Base-by-base conservation (phyloP, 2,113 vertebrate species). In the Rhodinocichla rosea region DNA sequence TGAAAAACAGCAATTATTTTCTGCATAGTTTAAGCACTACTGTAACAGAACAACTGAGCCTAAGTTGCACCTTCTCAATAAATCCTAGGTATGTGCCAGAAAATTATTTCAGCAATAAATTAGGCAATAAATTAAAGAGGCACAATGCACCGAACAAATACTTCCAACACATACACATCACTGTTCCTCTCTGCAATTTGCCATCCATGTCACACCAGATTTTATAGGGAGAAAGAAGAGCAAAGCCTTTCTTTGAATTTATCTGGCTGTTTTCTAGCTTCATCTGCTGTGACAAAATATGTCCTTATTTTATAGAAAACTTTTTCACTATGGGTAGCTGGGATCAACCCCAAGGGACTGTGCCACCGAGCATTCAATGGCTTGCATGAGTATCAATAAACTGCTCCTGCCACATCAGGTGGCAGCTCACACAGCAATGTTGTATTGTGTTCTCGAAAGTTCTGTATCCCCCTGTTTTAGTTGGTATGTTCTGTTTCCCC, bases 321-420 rank as follows among this genome's bases (percentile, higher is more conserved):
- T 42, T 13, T 59, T 89, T 65, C 15, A 33, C 11, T 62, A 2
- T 33, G 10, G 23, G n/a, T 60, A 35, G 33, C 16, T 45, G 22
- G 14, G 32, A 52, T 37, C 9, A 28, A 32, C 12, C 18, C 12
- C 21, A 73, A 53, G 27, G 12, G 56, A 22, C 10, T 45, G 44
- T 30, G 27, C 8, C 11, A 50, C 16, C 23, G 39, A 53, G 17
- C 7, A 4, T 42, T 23, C 11, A 33, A 7, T 19, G 8, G 3
- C 5, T 55, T 37, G 5, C 13, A 7, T 27, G 9, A 30, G 1
- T 50, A 20, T 44, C 33, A 59, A 8, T 27, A 75, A 78, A 59
- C 7, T 50, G 3, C 26, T 40, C 19, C 35, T 69, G 13, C 26
- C 2, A 0, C 6, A 53, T 21, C 18, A 35, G 19, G 4, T 19